These are phyloP conservation scores for Amphiprion ocellaris DNA, from an alignment of 2,113 vertebrate species.

Conservation along the genomic window DNA sequence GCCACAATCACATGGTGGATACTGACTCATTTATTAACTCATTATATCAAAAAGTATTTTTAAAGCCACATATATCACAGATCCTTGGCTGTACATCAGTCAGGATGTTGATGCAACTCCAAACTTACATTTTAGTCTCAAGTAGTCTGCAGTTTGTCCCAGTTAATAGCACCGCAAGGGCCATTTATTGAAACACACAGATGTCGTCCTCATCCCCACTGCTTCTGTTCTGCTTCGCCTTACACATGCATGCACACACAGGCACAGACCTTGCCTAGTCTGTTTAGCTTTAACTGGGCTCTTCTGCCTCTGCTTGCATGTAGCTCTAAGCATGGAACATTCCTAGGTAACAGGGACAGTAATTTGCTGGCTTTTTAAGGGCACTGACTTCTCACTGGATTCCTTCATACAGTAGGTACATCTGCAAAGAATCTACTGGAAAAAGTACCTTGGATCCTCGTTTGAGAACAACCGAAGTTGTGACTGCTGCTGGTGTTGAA, in stretches of 20 bases:
- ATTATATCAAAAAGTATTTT: conserved; percentile 46
- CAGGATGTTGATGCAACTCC: conserved; percentile 38
- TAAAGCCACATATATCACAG: conserved; percentile 40
- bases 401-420: conserved; percentile 58
- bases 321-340: conserved; percentile 63
- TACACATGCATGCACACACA: conserved; percentile 16
- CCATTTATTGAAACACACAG: conserved; percentile 57
- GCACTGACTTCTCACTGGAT: conserved; percentile 50
- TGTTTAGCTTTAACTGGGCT: conserved; percentile 62
- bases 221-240: conserved; percentile 59
- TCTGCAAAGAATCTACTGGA: conserved; percentile 62
- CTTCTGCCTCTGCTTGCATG: conserved; percentile 55
- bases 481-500: conserved; percentile 37
- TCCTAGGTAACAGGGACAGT: conserved; percentile 67
- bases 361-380: conserved; percentile 58
- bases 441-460: conserved; percentile 49
- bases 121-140: conserved; percentile 38
- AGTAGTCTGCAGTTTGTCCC: conserved; percentile 55
- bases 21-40: conserved; percentile 61
- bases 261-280: conserved; percentile 21
- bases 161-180: conserved; percentile 43
- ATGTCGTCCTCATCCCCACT: conserved; percentile 59
- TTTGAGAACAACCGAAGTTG: conserved; percentile 29
- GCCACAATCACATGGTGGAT: conserved; percentile 24
- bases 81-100: conserved; percentile 57